Percentiles rank a stretch among this genome's conserved stretches.
Evolutionary conservation across 1,140 invertebrate genomes (phyloP).

Genomic region (Nasonia longicornis): DNA sequence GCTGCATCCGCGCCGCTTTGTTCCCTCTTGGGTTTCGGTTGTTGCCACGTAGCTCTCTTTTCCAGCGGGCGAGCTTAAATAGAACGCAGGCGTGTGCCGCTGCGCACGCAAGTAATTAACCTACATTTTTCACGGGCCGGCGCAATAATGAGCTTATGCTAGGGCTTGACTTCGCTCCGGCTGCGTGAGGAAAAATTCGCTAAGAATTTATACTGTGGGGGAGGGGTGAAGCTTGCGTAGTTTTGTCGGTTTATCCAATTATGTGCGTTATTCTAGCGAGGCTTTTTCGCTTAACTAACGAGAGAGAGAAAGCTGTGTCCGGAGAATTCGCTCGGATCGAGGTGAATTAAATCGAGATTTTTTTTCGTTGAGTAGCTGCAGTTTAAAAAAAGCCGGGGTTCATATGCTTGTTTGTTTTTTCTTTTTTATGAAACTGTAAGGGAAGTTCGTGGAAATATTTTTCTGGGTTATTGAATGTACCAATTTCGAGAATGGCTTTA

Average conservation of each 20-base stretch:
- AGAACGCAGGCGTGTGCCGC: not conserved
- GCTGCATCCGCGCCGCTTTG: not conserved
- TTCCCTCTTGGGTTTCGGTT: not conserved
- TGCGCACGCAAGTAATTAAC: slow-evolving; percentile 28
- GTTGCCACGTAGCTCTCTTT: not conserved
- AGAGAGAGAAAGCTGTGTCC: not conserved
- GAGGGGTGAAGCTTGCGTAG: not conserved
- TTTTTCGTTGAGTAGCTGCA: no score
- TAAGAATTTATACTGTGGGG: not conserved
- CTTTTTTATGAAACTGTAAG: no score
- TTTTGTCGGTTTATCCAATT: not conserved
- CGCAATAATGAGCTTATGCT: slow-evolving; percentile 15
- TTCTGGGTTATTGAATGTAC: no score
- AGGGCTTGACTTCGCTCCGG: not conserved
- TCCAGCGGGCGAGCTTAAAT: not conserved
- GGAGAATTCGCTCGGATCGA: not conserved
- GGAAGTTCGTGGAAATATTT: no score
- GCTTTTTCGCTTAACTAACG: not conserved
- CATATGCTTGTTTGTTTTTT: no score
- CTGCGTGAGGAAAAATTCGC: not conserved
- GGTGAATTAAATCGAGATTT: not conserved
- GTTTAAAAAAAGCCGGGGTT: no score
- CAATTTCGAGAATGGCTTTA: no score
- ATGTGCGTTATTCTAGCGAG: no score
- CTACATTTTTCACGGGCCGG: slow-evolving; percentile 16